Conservation (phyloP, 2,113 vertebrate genomes). For the Oncorhynchus keta region DNA sequence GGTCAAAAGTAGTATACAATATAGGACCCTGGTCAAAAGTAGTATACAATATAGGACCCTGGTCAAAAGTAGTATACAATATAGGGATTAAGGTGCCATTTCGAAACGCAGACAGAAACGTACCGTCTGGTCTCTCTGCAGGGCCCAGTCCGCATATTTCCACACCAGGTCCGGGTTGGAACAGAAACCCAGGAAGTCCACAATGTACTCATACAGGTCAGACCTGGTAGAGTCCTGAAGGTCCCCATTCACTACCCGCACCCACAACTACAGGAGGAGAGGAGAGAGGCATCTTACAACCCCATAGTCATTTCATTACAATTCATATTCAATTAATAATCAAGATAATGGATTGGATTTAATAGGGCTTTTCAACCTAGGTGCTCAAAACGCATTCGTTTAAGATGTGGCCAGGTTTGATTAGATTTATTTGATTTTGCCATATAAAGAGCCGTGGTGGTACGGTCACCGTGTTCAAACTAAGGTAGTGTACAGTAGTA, state of each 20-base stretch:
- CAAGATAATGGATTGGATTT: no score
- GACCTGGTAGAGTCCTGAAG: constrained; percentile 86
- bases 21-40: no score
- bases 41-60: no score
- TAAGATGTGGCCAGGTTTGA: no score
- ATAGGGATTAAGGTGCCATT: no score
- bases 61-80: no score
- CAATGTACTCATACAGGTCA: constrained; percentile 92
- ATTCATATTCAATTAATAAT: no score
- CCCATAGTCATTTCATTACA: no score
- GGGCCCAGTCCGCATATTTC: constrained; percentile 89
- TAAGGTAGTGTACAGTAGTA: background rate
- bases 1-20: no score
- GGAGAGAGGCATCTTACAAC: no score
- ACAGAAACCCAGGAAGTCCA: constrained; percentile 90
- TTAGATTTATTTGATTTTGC: no score
- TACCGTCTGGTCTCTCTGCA: constrained; percentile 86
- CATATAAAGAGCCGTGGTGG: background rate
- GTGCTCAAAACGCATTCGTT: background rate
- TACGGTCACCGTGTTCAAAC: background rate
- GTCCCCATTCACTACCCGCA: constrained; percentile 88
- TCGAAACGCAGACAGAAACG: constrained; percentile 40
- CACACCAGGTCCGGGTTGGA: constrained; percentile 84
- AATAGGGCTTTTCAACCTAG: background rate
- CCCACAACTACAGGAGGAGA: constrained; percentile 82